Evolutionary conservation across 2,888 invertebrate genomes (phyloP).

Genomic region (Acanthopleura granulata): DNA sequence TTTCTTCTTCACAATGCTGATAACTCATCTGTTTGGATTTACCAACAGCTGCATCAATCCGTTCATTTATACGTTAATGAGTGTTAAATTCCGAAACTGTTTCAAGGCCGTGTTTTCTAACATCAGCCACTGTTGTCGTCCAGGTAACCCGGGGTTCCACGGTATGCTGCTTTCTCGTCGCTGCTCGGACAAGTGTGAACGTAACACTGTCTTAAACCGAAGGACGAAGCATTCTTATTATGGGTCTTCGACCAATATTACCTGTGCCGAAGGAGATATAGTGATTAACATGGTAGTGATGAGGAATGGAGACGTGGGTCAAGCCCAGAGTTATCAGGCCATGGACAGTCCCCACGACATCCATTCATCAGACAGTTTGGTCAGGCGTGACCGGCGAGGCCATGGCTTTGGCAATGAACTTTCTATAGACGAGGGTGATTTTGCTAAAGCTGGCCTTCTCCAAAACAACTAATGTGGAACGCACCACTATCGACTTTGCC

Average conservation of each 20-base stretch:
- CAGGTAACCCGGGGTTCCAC: background rate
- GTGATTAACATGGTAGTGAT: conserved; percentile 2
- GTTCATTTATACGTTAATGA: conserved; percentile 71
- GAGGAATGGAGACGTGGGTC: background rate
- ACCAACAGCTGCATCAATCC: conserved; percentile 71
- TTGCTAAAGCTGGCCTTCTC: no score
- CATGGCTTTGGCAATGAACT: no score
- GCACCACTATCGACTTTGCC: no score
- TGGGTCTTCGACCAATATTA: conserved; percentile 3
- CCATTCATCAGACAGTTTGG: no score
- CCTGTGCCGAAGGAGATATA: background rate
- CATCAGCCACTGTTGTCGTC: background rate
- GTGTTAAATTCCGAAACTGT: conserved; percentile 68
- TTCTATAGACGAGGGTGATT: no score
- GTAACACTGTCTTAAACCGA: no score
- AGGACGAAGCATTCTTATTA: conserved; percentile 6
- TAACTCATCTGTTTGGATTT: conserved; percentile 70
- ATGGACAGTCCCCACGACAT: no score
- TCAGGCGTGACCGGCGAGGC: no score
- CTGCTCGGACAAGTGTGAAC: background rate
- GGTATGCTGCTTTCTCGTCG: background rate
- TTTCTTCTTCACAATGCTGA: conserved; percentile 71
- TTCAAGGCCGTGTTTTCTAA: conserved; percentile 35
- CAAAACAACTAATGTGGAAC: no score
- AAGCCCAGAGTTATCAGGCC: no score